Evolutionary conservation across 1,140 invertebrate species (phyloP).

Genomic region (Zaprionus ornatus): DNA sequence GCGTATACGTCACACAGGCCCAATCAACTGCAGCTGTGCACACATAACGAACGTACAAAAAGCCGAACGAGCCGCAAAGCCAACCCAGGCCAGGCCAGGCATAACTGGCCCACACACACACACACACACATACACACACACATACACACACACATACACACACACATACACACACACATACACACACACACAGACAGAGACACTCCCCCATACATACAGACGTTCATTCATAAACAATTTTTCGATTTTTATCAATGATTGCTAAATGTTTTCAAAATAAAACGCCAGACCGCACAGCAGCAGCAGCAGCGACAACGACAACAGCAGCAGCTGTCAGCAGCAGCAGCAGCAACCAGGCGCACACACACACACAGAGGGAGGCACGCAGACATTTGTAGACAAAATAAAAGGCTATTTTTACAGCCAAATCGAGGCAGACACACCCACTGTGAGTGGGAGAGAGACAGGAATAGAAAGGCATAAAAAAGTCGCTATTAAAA

Average conservation of each 20-base stretch:
- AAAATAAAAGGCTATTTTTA: slow-evolving; percentile 40
- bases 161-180: neutral
- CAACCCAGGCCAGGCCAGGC: slow-evolving; percentile 11
- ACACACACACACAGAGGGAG: slow-evolving; percentile 26
- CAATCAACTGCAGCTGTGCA: slow-evolving; percentile 71
- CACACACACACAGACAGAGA: neutral
- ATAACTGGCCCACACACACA: slow-evolving; percentile 21
- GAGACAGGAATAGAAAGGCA: neutral
- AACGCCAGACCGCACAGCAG: slow-evolving; percentile 44
- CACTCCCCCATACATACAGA: slow-evolving; percentile 9
- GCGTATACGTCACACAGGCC: slow-evolving; percentile 68
- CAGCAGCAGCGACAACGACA: no score
- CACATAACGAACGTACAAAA: slow-evolving; percentile 26
- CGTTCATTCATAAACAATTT: slow-evolving; percentile 77
- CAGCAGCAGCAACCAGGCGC: slow-evolving; percentile 32
- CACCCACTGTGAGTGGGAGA: slow-evolving; percentile 4
- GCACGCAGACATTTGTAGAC: slow-evolving; percentile 21
- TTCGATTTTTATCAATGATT: slow-evolving; percentile 82
- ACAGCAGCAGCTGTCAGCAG: slow-evolving; percentile 26
- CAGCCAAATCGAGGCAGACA: slow-evolving; percentile 29
- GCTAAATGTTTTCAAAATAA: slow-evolving; percentile 76
- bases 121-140: no score
- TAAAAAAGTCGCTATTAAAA: slow-evolving; percentile 45
- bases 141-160: no score
- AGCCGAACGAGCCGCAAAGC: slow-evolving; percentile 6